Evolutionary conservation across 2,113 vertebrate genomes (phyloP).

Genomic region (Semnornis frantzii): DNA sequence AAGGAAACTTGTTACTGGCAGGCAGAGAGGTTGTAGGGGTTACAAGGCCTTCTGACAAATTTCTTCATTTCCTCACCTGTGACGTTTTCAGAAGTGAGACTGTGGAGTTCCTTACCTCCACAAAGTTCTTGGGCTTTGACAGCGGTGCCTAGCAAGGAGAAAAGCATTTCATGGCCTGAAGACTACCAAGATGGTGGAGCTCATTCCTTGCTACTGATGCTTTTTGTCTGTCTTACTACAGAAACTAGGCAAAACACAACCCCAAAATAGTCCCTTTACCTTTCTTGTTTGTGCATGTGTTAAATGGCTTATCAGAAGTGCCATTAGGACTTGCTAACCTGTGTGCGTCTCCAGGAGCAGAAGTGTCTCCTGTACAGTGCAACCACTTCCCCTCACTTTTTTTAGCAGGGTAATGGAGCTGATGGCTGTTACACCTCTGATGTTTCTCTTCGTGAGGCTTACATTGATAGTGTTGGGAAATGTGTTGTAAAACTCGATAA

Average conservation of each 20-base stretch:
- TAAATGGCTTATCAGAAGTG: background rate
- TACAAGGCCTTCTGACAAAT: background rate
- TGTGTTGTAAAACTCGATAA: constrained; percentile 4
- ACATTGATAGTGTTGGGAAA: background rate
- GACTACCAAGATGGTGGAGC: accelerated
- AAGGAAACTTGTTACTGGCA: background rate
- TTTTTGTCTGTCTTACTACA: background rate
- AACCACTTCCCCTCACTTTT: background rate
- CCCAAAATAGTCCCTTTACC: background rate
- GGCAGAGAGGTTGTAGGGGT: background rate
- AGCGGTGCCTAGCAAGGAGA: background rate
- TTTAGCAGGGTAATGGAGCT: background rate
- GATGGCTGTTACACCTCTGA: background rate
- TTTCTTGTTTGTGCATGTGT: accelerated
- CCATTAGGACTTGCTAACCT: background rate
- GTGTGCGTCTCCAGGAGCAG: background rate
- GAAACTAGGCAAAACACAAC: background rate
- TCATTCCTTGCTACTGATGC: background rate
- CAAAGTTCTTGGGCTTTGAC: background rate
- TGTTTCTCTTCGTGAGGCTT: background rate
- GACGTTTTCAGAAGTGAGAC: background rate
- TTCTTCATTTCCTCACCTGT: background rate
- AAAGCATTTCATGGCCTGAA: background rate
- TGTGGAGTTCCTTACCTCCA: background rate
- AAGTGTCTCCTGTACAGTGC: background rate